Evolutionary conservation across 2,888 invertebrate species (phyloP).

Genomic region (Leptodirus hochenwartii): DNA sequence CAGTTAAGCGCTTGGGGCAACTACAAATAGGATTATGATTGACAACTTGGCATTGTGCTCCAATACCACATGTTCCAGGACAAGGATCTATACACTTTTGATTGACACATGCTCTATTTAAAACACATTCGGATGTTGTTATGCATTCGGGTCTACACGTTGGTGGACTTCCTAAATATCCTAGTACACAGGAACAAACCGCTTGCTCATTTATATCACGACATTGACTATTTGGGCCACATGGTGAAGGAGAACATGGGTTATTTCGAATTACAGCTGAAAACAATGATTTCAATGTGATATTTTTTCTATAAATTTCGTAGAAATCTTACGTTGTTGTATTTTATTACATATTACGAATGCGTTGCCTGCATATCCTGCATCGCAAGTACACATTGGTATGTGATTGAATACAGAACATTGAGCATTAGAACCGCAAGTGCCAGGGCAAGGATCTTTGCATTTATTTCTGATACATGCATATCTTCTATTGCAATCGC

Average conservation of each 20-base stretch:
- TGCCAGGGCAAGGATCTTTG: conserved; percentile 51
- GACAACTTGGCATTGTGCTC: conserved; percentile 35
- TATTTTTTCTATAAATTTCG: too few relatives aligned
- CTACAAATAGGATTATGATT: conserved; percentile 40
- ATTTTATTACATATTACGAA: conserved; percentile 42
- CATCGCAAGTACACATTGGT: conserved; percentile 42
- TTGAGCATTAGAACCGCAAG: conserved; percentile 49
- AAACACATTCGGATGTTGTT: conserved; percentile 35
- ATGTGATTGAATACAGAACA: conserved; percentile 60
- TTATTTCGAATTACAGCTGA: conserved; percentile 16
- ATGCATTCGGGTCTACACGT: conserved; percentile 39
- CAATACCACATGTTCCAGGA: conserved; percentile 34
- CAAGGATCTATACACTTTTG: conserved; percentile 43
- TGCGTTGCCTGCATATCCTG: conserved; percentile 47
- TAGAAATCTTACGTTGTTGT: conserved; percentile 25
- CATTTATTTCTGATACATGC: conserved; percentile 57
- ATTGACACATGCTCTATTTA: conserved; percentile 35
- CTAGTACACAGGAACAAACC: conserved; percentile 36
- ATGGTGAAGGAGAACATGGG: conserved; percentile 35
- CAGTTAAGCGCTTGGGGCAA: conserved; percentile 33
- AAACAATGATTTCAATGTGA: too few relatives aligned
- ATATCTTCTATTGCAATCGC: conserved; percentile 44
- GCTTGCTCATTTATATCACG: conserved; percentile 32
- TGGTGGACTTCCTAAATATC: conserved; percentile 36
- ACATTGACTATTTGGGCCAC: conserved; percentile 37